phyloP scores from a whole-genome alignment of 2,113 vertebrate species.

The Pelecanoides urinatrix region DNA sequence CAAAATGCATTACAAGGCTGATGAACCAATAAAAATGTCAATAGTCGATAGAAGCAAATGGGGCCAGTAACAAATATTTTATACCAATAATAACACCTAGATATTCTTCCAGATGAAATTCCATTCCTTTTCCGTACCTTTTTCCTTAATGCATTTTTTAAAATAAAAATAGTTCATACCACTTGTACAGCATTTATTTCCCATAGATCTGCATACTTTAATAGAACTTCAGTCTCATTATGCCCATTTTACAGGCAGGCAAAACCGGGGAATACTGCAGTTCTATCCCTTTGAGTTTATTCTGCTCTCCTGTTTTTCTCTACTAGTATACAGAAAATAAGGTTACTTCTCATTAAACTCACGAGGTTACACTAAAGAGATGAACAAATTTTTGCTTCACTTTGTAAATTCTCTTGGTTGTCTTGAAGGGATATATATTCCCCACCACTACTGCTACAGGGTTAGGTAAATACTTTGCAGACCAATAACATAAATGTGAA shows the following conservation, averaged over 20 bases:
- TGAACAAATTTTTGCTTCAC: not conserved
- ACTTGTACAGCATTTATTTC: not conserved
- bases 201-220: not conserved
- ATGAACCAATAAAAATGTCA: slow-evolving; percentile 13
- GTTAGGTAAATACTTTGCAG: not conserved
- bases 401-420: not conserved
- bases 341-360: not conserved
- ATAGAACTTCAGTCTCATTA: not conserved
- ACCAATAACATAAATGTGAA: not conserved
- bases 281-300: not conserved
- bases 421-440: not conserved
- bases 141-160: not conserved
- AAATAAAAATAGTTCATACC: not conserved
- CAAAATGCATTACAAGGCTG: slow-evolving; percentile 12
- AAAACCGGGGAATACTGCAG: not conserved
- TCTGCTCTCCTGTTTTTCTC: not conserved
- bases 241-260: not conserved
- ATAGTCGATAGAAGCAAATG: not conserved
- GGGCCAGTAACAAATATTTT: not conserved
- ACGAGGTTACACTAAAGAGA: not conserved
- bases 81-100: not conserved
- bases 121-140: not conserved
- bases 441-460: not conserved
- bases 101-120: not conserved
- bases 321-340: not conserved